These are phyloP conservation scores for Germaria angustata DNA, from an alignment of 2,888 invertebrate species.

Conservation along the genomic window DNA sequence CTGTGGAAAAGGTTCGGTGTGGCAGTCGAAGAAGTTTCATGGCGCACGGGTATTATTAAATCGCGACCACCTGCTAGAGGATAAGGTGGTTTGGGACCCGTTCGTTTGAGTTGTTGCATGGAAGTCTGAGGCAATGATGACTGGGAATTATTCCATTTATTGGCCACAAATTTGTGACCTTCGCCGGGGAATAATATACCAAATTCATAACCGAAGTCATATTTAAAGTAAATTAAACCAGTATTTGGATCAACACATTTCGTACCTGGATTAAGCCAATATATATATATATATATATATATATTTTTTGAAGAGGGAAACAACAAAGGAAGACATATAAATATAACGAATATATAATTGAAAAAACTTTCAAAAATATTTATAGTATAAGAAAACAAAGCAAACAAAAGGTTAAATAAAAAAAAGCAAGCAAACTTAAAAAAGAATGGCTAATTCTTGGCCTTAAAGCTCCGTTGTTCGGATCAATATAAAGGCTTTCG, in stretches of 20 bases:
- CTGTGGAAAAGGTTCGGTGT: constrained; percentile 24
- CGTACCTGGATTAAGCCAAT: constrained; percentile 81
- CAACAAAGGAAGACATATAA: constrained; percentile 46
- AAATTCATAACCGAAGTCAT: constrained; percentile 90
- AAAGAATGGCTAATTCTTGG: background rate
- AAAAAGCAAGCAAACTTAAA: constrained; percentile 38
- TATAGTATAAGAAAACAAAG: background rate
- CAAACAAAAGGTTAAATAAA: constrained; percentile 1
- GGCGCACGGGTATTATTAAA: constrained; percentile 85
- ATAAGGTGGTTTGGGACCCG: constrained; percentile 72
- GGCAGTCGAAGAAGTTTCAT: constrained; percentile 82
- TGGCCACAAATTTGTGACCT: constrained; percentile 81
- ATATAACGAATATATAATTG: constrained; percentile 9
- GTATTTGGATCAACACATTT: constrained; percentile 89
- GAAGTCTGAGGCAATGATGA: constrained; percentile 58
- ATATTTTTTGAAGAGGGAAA: background rate
- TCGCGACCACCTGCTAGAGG: constrained; percentile 81
- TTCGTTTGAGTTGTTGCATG: constrained; percentile 41
- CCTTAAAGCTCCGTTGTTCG: background rate
- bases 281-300: background rate
- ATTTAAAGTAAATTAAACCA: constrained; percentile 89
- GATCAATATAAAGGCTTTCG: too few relatives aligned
- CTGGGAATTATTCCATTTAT: constrained; percentile 74
- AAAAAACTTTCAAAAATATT: background rate
- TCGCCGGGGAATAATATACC: constrained; percentile 87